Conservation (phyloP, 2,113 vertebrate species). For the Caretta caretta region DNA sequence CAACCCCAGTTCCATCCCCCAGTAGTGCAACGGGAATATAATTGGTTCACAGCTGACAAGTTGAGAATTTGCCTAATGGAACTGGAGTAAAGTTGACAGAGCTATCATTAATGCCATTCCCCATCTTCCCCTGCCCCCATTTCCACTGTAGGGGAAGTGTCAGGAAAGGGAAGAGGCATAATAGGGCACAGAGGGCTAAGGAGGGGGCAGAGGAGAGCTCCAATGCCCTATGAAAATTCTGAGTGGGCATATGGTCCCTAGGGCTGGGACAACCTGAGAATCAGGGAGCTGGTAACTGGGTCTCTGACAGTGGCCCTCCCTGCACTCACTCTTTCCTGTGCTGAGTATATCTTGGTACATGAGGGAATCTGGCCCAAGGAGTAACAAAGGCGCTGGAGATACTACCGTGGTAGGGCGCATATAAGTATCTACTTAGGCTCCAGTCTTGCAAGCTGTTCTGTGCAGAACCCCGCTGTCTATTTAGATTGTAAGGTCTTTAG, state of each 20-base stretch:
- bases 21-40: not conserved
- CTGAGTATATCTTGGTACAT: not conserved
- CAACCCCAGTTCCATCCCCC: not conserved
- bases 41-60: not conserved
- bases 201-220: not conserved
- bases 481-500: not conserved
- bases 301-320: not conserved
- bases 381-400: not conserved
- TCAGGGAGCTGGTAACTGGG: not conserved
- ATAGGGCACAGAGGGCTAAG: not conserved
- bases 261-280: not conserved
- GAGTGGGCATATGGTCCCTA: not conserved
- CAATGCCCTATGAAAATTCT: not conserved
- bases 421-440: not conserved
- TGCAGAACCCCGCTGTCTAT: not conserved
- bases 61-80: not conserved
- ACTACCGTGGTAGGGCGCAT: not conserved
- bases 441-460: not conserved
- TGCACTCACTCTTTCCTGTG: not conserved
- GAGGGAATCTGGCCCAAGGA: not conserved
- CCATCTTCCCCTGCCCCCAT: not conserved
- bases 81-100: not conserved
- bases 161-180: not conserved
- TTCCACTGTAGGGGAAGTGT: not conserved
- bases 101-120: not conserved